These are phyloP conservation scores for Hippopotamus amphibius DNA, from an alignment of 2,113 vertebrate genomes.

Conservation along the genomic window DNA sequence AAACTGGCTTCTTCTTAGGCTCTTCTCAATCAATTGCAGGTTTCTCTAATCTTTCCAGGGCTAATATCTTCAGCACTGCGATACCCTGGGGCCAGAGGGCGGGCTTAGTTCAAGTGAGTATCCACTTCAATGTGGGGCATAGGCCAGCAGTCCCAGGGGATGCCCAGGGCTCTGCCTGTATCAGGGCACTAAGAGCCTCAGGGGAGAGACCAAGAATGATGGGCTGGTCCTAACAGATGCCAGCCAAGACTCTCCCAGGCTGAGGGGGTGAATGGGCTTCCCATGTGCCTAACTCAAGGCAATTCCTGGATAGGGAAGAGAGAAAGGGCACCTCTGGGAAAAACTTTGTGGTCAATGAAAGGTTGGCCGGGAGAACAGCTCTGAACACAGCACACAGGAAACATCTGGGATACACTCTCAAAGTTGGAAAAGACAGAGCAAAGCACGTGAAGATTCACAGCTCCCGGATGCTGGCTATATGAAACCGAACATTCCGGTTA, in stretches of 20 bases:
- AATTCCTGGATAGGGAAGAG: background rate
- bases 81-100: background rate
- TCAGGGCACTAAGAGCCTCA: background rate
- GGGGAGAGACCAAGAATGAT: background rate
- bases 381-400: background rate
- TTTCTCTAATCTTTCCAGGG: background rate
- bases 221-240: background rate
- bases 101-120: background rate
- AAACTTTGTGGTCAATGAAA: background rate
- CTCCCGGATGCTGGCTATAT: no score
- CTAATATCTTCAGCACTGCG: background rate
- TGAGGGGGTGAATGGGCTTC: background rate
- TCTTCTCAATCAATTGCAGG: background rate
- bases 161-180: background rate
- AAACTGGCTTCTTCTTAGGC: rapidly evolving
- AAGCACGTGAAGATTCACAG: background rate
- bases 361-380: background rate
- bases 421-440: background rate
- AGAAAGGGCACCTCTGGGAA: background rate
- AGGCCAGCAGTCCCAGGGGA: background rate
- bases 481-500: background rate
- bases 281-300: background rate
- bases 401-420: background rate
- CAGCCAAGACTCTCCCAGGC: background rate
- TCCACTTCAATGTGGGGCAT: background rate